Evolutionary conservation across 1,140 invertebrate species (phyloP), one percentile per base, ranked within the genome.

Genomic region (Eueides isabella): DNA sequence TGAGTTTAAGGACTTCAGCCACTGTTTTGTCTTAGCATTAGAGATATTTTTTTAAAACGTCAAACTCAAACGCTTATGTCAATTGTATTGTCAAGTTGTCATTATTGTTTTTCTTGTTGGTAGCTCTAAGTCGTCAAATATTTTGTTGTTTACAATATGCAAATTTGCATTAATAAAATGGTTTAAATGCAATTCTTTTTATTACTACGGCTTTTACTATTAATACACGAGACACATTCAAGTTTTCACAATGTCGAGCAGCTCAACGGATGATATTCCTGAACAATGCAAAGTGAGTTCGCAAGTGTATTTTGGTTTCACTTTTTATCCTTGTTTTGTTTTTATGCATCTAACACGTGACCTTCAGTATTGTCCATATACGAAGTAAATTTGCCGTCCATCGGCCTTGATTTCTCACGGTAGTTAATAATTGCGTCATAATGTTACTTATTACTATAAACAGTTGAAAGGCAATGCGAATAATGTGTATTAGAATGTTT

Each of bases 251-350:
- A 90, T 90, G 89, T 91, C 89, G 12, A 83, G 82, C 26, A 91
- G 88, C 76, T 91, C 89, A 11, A 82, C 80, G 3, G 89, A 91
- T 76, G 90, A 92, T 76, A 80, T 90, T 38, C 86, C 87, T 23
- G 90, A 92, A 1, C 89, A 91, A 35, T 88, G 81, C 75, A 90
- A 86, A 83, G 90, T 92, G 80, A 84, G 81, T 80, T 72, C 23
- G n/a, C 23, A 29, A 74, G 44, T 28, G 61, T 29, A 31, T 63
- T 79, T 73, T 67, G 48, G 7, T 55, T 55, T 55, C 19, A 26
- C 48, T 70, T 73, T 61, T 75, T 80, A 78, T 74, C 68, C 62
- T 71, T 73, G 74, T 81, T 76, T 76, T 73, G 65, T 76, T 73
- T 78, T 66, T 28, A 70, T 72, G 62, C 73, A 48, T 44, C 75